phyloP scores from a whole-genome alignment of 2,113 vertebrate genomes.

The Pelobates fuscus region DNA sequence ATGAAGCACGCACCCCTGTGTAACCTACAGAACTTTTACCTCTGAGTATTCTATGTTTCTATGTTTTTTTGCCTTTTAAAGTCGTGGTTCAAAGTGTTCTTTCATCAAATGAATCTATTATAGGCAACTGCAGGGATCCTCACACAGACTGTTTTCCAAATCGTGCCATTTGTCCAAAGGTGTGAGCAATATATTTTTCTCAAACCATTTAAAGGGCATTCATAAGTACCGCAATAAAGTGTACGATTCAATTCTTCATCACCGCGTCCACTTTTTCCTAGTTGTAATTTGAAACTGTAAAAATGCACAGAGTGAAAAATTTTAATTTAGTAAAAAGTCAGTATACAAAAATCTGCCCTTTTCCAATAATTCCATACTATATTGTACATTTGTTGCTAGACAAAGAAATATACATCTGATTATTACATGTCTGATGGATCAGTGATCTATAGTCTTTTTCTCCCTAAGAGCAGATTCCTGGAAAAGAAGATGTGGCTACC shows the following conservation, averaged over 20 bases:
- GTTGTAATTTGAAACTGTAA: not conserved
- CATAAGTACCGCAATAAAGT: not conserved
- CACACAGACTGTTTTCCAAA: constrained; percentile 38
- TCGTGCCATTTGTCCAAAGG: constrained; percentile 35
- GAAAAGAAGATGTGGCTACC: too few relatives aligned
- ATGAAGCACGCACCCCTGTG: constrained; percentile 2
- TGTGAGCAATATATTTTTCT: constrained; percentile 18
- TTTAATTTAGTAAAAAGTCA: not conserved
- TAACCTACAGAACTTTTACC: not conserved
- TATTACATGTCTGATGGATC: not conserved
- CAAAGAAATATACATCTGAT: not conserved
- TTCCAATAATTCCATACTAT: too few relatives aligned
- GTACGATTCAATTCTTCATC: not conserved
- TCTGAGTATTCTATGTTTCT: constrained; percentile 8
- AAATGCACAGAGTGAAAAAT: too few relatives aligned
- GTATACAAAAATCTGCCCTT: too few relatives aligned
- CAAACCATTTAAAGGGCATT: constrained; percentile 23
- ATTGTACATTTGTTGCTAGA: too few relatives aligned
- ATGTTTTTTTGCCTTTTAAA: constrained; percentile 16
- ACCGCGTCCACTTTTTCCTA: not conserved
- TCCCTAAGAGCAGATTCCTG: too few relatives aligned
- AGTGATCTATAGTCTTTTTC: too few relatives aligned
- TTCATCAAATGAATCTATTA: constrained; percentile 35
- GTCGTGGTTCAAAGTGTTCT: constrained; percentile 36
- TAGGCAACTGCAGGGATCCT: constrained; percentile 23